phyloP scores from a whole-genome alignment of 2,888 invertebrate genomes.

The Yponomeuta evonymella region DNA sequence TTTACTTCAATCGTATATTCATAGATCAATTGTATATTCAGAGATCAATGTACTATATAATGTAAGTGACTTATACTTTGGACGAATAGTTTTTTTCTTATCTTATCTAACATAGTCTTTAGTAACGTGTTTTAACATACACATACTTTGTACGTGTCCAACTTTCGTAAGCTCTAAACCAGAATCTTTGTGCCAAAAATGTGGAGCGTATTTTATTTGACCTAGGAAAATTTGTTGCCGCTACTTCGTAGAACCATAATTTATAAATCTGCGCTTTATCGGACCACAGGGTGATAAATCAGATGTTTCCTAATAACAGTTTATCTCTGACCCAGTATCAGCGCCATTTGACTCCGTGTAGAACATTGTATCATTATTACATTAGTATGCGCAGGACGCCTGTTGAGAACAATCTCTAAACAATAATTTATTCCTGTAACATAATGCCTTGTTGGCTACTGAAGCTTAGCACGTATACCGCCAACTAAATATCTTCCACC shows the following conservation, averaged over 20 bases:
- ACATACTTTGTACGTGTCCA: too few relatives aligned
- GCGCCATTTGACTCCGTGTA: conserved; percentile 22
- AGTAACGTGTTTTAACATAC: too few relatives aligned
- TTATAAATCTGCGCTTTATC: not conserved
- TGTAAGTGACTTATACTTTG: too few relatives aligned
- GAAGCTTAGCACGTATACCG: not conserved
- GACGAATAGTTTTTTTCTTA: too few relatives aligned
- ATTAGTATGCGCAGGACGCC: conserved; percentile 29
- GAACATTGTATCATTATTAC: conserved; percentile 22
- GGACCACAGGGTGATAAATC: conserved; percentile 29
- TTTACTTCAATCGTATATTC: too few relatives aligned
- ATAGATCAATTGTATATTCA: too few relatives aligned
- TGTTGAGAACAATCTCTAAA: conserved; percentile 5
- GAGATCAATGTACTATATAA: too few relatives aligned
- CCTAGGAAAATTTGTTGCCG: not conserved
- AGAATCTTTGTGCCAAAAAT: too few relatives aligned
- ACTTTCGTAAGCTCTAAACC: too few relatives aligned
- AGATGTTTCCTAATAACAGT: conserved; percentile 38
- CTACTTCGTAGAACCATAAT: not conserved
- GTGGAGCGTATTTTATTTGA: not conserved
- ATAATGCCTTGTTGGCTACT: not conserved
- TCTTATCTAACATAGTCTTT: too few relatives aligned
- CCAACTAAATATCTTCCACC: not conserved
- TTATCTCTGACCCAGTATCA: conserved; percentile 28
- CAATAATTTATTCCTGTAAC: conserved; percentile 3